Conservation (phyloP, 2,888 invertebrate genomes). For the Phortica okadai region DNA sequence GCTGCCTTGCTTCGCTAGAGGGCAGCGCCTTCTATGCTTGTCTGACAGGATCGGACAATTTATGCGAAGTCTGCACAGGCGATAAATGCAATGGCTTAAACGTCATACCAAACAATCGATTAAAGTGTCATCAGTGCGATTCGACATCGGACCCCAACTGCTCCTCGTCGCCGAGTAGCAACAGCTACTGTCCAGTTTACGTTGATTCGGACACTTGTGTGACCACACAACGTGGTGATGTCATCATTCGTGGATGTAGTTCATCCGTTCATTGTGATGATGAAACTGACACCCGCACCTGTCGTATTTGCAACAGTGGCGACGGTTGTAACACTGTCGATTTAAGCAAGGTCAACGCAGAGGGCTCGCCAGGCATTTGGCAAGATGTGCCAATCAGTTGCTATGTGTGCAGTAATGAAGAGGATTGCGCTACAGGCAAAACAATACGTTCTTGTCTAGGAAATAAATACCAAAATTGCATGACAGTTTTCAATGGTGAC, state of each 20-base stretch:
- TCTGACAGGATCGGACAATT: constrained; percentile 50
- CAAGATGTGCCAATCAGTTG: constrained; percentile 68
- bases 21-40: constrained; percentile 61
- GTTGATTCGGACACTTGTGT: constrained; percentile 62
- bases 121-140: constrained; percentile 67
- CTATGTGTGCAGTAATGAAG: constrained; percentile 54
- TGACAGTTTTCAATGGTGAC: constrained; percentile 63
- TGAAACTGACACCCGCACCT: constrained; percentile 56
- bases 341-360: constrained; percentile 51
- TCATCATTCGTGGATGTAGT: constrained; percentile 69
- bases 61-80: constrained; percentile 62
- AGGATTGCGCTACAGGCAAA: constrained; percentile 45
- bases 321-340: constrained; percentile 66
- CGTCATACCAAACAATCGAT: constrained; percentile 63
- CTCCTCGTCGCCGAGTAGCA: constrained; percentile 57
- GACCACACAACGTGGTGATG: constrained; percentile 54
- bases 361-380: constrained; percentile 71
- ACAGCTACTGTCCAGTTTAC: constrained; percentile 63
- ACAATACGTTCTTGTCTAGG: constrained; percentile 52
- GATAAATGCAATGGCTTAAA: constrained; percentile 64
- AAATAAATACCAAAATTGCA: constrained; percentile 63
- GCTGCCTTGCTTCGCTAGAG: constrained; percentile 60
- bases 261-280: constrained; percentile 63
- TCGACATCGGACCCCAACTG: constrained; percentile 58
- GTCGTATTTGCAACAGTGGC: constrained; percentile 58